phyloP scores from a whole-genome alignment of 2,113 vertebrate species.

The Oryzias melastigma region DNA sequence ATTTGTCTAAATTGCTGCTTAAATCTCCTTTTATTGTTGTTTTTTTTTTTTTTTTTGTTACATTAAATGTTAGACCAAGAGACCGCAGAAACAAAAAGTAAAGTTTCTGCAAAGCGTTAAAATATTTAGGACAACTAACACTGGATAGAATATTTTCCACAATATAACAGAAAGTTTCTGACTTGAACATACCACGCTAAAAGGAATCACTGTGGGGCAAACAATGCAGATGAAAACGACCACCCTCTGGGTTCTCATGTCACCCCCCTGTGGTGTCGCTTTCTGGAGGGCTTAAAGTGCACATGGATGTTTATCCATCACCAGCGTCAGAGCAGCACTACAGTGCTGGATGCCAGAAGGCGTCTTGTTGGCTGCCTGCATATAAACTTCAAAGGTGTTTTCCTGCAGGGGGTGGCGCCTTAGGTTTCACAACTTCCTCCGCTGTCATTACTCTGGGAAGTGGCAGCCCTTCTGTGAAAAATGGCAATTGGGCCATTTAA shows the following conservation, averaged over 20 bases:
- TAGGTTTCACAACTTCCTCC: conserved; percentile 6
- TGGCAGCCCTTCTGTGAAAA: conserved; percentile 7
- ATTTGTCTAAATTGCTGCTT: too few species aligned
- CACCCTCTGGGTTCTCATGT: background rate
- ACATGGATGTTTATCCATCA: conserved; percentile 25
- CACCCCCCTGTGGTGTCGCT: conserved; percentile 1
- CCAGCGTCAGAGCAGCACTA: conserved; percentile 12
- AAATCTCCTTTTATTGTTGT: too few species aligned
- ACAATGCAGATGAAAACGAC: conserved; percentile 1
- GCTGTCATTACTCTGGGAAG: conserved; percentile 13
- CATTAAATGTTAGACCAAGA: too few species aligned
- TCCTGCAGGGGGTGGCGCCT: conserved; percentile 24
- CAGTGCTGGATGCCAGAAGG: conserved; percentile 13
- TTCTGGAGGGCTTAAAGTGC: conserved; percentile 13
- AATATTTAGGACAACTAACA: too few species aligned
- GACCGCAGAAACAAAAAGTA: too few species aligned
- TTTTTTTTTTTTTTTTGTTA: too few species aligned
- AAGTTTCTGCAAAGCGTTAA: too few species aligned
- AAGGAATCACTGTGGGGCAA: too few species aligned
- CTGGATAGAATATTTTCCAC: too few species aligned
- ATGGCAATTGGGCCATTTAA: background rate
- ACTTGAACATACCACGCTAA: too few species aligned
- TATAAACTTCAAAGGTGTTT: conserved; percentile 56
- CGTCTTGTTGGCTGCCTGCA: conserved; percentile 1
- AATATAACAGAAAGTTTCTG: too few species aligned